Percentiles rank a stretch among this genome's conserved stretches.
These are phyloP conservation scores for Drosophila albomicans DNA, from an alignment of 1,140 invertebrate species.

Conservation along the genomic window DNA sequence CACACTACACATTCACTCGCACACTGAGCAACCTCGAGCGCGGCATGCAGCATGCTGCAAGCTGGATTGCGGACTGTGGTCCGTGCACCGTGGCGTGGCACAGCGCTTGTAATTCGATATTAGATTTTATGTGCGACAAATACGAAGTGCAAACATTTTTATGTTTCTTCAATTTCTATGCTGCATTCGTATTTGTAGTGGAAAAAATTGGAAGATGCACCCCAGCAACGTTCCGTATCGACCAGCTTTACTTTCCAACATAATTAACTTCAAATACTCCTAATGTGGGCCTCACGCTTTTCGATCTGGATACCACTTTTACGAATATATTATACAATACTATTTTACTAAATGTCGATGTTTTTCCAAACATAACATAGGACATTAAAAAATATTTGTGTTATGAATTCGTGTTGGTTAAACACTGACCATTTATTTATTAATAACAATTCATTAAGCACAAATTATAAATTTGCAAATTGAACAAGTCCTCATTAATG, in stretches of 20 bases:
- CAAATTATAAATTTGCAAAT: too few relatives aligned
- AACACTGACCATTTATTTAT: too few relatives aligned
- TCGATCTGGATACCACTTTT: constrained; percentile 8
- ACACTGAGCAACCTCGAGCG: neutral
- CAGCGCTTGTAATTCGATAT: constrained; percentile 77
- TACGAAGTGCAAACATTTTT: constrained; percentile 83
- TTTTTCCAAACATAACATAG: too few relatives aligned
- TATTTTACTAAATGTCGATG: neutral
- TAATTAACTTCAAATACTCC: constrained; percentile 71
- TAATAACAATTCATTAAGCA: too few relatives aligned
- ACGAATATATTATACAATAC: neutral
- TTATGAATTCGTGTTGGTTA: too few relatives aligned
- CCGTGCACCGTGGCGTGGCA: constrained; percentile 19
- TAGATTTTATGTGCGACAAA: constrained; percentile 83
- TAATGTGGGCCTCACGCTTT: constrained; percentile 67
- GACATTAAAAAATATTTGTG: too few relatives aligned
- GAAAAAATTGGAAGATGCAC: constrained; percentile 65
- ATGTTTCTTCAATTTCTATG: constrained; percentile 78
- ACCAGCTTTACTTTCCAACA: constrained; percentile 32
- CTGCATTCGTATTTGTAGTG: constrained; percentile 70
- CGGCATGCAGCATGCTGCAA: constrained; percentile 19
- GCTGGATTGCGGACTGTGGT: constrained; percentile 11
- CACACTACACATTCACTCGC: constrained; percentile 28
- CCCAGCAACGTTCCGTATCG: constrained; percentile 2
- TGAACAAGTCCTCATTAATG: too few relatives aligned